Percentiles rank a stretch among this genome's conserved stretches.
Conservation (phyloP, 2,888 invertebrate genomes). For the Venustoraphidia nigricollis region DNA sequence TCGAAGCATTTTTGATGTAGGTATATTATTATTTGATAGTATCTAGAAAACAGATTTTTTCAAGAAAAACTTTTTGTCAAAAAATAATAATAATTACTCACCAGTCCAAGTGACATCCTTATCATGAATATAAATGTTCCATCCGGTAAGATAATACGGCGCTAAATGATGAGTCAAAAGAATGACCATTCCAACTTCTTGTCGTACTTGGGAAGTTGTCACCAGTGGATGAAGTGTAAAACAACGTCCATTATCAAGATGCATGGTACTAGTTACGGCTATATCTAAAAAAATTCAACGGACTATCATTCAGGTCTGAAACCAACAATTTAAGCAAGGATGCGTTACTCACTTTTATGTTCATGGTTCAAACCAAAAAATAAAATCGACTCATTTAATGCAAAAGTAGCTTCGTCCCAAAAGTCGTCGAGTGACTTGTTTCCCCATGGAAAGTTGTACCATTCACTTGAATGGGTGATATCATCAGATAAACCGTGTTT, state of each 20-base stretch:
- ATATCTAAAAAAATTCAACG: slow-evolving; percentile 27
- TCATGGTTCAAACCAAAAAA: slow-evolving; percentile 36
- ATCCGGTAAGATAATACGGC: slow-evolving; percentile 33
- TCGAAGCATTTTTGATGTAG: too few relatives aligned
- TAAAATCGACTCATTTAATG: slow-evolving; percentile 34
- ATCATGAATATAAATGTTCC: slow-evolving; percentile 45
- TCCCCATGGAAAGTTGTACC: slow-evolving; percentile 41
- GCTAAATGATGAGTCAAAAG: slow-evolving; percentile 33
- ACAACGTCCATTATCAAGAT: slow-evolving; percentile 42
- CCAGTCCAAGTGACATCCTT: slow-evolving; percentile 32
- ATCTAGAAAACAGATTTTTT: too few relatives aligned
- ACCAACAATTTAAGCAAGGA: neutral
- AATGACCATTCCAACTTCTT: slow-evolving; percentile 38
- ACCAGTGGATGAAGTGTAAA: slow-evolving; percentile 37
- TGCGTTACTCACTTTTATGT: slow-evolving; percentile 28
- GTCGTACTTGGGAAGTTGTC: slow-evolving; percentile 27
- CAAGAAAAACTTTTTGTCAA: slow-evolving; percentile 1
- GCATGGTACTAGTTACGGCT: slow-evolving; percentile 29
- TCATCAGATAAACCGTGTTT: slow-evolving; percentile 33
- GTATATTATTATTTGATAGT: too few relatives aligned
- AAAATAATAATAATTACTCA: slow-evolving; percentile 5
- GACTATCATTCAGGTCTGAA: neutral
- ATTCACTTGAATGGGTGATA: slow-evolving; percentile 34
- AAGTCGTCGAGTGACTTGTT: slow-evolving; percentile 36
- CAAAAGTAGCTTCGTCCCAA: slow-evolving; percentile 43